phyloP scores from a whole-genome alignment of 2,888 invertebrate species.

The Nycteola revayana region DNA sequence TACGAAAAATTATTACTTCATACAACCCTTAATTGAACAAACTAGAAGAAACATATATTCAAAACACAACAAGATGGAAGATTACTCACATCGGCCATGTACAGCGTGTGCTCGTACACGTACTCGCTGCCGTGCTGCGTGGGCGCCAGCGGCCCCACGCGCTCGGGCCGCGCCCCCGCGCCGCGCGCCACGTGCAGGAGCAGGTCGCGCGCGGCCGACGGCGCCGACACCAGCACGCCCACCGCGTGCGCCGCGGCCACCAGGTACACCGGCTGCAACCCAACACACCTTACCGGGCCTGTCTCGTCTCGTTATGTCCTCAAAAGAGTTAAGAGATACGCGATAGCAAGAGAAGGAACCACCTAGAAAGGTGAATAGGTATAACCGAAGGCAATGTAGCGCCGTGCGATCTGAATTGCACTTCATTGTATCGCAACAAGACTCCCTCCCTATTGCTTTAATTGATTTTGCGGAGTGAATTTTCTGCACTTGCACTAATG shows the following conservation, averaged over 20 bases:
- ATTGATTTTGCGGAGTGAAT: too few species aligned
- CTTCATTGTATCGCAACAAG: too few species aligned
- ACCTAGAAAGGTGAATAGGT: too few species aligned
- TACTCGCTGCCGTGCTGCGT: constrained; percentile 39
- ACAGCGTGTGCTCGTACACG: constrained; percentile 60
- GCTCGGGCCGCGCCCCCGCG: constrained; percentile 53
- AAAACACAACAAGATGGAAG: background rate
- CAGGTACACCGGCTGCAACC: constrained; percentile 71
- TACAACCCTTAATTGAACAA: background rate
- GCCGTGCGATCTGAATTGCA: too few species aligned
- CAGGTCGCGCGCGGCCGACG: constrained; percentile 65
- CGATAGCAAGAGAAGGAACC: too few species aligned
- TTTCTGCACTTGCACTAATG: too few species aligned
- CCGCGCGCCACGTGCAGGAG: constrained; percentile 67
- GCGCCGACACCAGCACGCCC: constrained; percentile 73
- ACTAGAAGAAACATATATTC: background rate
- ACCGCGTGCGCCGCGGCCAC: constrained; percentile 82
- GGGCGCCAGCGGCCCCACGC: constrained; percentile 38
- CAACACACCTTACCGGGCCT: too few species aligned
- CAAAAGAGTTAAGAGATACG: too few species aligned
- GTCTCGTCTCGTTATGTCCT: too few species aligned
- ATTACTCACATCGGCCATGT: constrained; percentile 59
- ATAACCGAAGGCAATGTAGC: too few species aligned
- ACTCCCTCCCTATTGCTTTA: too few species aligned
- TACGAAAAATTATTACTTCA: background rate